These are phyloP conservation scores for Thera britannica DNA, from an alignment of 2,888 invertebrate genomes.

Conservation along the genomic window DNA sequence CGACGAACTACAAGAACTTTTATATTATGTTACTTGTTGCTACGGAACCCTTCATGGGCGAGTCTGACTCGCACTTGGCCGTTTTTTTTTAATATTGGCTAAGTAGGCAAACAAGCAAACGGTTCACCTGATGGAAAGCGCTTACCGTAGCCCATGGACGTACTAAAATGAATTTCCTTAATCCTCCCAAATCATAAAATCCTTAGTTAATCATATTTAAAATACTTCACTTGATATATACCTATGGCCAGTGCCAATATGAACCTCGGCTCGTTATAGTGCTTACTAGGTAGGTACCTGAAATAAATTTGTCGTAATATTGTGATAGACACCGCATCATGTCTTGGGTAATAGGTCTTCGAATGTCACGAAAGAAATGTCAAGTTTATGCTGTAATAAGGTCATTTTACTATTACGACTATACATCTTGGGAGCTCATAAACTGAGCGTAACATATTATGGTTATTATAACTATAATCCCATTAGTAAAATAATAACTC, in stretches of 20 bases:
- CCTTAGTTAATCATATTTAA: too few relatives aligned
- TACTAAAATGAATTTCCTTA: too few relatives aligned
- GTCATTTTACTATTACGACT: slow-evolving; percentile 78
- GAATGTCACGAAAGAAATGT: slow-evolving; percentile 55
- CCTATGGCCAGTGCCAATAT: not conserved
- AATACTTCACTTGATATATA: too few relatives aligned
- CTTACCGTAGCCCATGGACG: too few relatives aligned
- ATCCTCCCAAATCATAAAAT: too few relatives aligned
- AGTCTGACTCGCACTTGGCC: too few relatives aligned
- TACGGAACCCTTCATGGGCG: too few relatives aligned
- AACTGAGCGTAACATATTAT: slow-evolving; percentile 61
- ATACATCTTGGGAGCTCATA: slow-evolving; percentile 70
- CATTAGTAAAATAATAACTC: slow-evolving; percentile 11
- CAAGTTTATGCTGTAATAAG: slow-evolving; percentile 71
- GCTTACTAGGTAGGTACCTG: slow-evolving; percentile 1
- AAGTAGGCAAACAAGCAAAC: too few relatives aligned
- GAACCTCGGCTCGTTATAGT: not conserved
- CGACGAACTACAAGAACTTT: too few relatives aligned
- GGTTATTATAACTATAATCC: slow-evolving; percentile 44
- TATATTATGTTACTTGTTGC: too few relatives aligned
- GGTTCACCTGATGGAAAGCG: too few relatives aligned
- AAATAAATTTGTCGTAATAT: slow-evolving; percentile 25
- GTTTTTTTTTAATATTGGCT: too few relatives aligned
- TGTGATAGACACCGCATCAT: slow-evolving; percentile 51
- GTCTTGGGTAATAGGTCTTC: slow-evolving; percentile 53